A percentile compares a stretch with the other conserved stretches of the same genome.
Conservation (phyloP, 2,888 invertebrate genomes). For the Crossocerus cetratus region DNA sequence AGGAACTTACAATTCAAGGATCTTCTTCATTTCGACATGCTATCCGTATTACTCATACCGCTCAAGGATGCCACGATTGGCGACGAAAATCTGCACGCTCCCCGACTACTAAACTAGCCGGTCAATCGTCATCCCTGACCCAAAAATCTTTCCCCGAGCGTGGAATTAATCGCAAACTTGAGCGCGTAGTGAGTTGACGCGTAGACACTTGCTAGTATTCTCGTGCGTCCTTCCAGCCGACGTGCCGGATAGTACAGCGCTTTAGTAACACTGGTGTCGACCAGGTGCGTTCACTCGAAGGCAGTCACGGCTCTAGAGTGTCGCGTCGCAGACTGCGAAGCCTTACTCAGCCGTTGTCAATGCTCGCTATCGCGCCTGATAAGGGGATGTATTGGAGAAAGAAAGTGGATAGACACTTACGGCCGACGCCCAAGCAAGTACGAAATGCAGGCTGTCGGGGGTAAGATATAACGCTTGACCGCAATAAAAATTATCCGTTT, state of each 20-base stretch:
- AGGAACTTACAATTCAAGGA: slow-evolving; percentile 45
- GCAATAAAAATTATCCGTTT: too few relatives aligned
- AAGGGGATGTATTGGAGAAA: slow-evolving; percentile 34
- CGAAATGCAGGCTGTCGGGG: too few relatives aligned
- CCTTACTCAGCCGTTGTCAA: slow-evolving; percentile 39
- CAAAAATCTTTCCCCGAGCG: slow-evolving; percentile 38
- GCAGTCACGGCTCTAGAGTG: slow-evolving; percentile 22
- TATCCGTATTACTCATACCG: slow-evolving; percentile 36
- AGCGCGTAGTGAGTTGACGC: too few relatives aligned
- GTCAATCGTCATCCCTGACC: slow-evolving; percentile 38
- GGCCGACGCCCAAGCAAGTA: neutral
- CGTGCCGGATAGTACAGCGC: neutral
- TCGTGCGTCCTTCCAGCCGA: slow-evolving; percentile 5
- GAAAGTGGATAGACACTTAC: slow-evolving; percentile 17
- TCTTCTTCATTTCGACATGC: slow-evolving; percentile 46
- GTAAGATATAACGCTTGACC: too few relatives aligned
- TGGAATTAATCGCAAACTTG: slow-evolving; percentile 12
- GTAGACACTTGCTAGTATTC: slow-evolving; percentile 4
- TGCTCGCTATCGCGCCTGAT: slow-evolving; percentile 54
- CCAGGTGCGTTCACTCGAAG: neutral
- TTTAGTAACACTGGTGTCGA: neutral
- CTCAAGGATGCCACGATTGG: neutral
- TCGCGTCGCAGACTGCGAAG: slow-evolving; percentile 35
- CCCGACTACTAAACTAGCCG: slow-evolving; percentile 21
- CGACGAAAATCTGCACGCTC: slow-evolving; percentile 12